Conservation (phyloP, 2,888 invertebrate genomes). For the Rhamphomyia laevipes region DNA sequence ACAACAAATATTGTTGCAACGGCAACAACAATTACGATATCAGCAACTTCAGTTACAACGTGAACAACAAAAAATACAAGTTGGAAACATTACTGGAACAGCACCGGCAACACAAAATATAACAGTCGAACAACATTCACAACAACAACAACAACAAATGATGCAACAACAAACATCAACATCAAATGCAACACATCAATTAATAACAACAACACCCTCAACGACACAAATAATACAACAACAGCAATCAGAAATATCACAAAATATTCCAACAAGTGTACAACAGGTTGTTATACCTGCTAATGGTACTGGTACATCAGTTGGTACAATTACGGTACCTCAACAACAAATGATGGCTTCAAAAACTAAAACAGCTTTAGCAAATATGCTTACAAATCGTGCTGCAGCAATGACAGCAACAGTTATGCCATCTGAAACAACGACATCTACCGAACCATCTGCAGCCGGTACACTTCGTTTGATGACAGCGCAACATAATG, state of each 20-base stretch:
- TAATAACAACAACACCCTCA: too few relatives aligned
- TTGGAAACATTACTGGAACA: not conserved
- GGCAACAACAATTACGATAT: conserved; percentile 25
- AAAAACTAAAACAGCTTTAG: conserved; percentile 89
- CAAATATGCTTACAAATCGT: conserved; percentile 84
- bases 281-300: conserved; percentile 7
- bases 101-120: not conserved
- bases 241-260: conserved; percentile 13
- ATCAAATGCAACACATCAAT: not conserved
- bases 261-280: conserved; percentile 14
- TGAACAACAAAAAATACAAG: conserved; percentile 12
- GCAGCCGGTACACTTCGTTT: conserved; percentile 61
- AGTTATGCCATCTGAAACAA: conserved; percentile 13
- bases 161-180: not conserved
- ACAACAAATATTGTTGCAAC: conserved; percentile 40
- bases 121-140: not conserved
- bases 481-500: conserved; percentile 75
- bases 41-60: conserved; percentile 31
- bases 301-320: conserved; percentile 35
- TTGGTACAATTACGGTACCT: conserved; percentile 42
- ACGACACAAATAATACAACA: not conserved
- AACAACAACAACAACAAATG: not conserved
- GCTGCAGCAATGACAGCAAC: conserved; percentile 19
- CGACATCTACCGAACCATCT: conserved; percentile 40
- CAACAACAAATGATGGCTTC: conserved; percentile 63